phyloP scores from a whole-genome alignment of 2,888 invertebrate genomes.

The Rhamnusium bicolor region DNA sequence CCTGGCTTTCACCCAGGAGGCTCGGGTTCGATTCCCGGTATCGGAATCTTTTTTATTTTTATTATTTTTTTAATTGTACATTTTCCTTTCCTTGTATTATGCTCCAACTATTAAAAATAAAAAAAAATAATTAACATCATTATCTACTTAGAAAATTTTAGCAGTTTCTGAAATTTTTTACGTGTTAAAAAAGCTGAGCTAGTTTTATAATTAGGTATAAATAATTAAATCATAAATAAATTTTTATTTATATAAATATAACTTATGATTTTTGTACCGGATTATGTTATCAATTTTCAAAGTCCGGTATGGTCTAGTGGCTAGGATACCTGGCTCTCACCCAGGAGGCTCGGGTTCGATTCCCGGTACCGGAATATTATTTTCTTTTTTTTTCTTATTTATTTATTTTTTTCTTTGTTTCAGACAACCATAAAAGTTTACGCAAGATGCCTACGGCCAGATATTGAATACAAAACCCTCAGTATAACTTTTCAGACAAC shows the following conservation, averaged over 20 bases:
- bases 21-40: slow-evolving; percentile 78
- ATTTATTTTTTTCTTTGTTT: slow-evolving; percentile 63
- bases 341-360: slow-evolving; percentile 76
- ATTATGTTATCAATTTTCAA: neutral
- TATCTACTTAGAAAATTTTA: too few species aligned
- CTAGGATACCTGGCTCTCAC: slow-evolving; percentile 74
- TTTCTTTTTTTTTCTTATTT: slow-evolving; percentile 44
- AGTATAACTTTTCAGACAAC: slow-evolving; percentile 92
- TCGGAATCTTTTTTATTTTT: slow-evolving; percentile 66
- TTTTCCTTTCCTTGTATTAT: too few species aligned
- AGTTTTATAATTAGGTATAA: too few species aligned
- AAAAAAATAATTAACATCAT: too few species aligned
- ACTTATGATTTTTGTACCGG: neutral
- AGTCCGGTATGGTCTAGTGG: slow-evolving; percentile 64
- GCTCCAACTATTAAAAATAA: too few species aligned
- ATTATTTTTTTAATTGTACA: too few species aligned
- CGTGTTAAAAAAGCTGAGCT: too few species aligned
- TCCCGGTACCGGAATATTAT: slow-evolving; percentile 74
- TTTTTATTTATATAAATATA: too few species aligned
- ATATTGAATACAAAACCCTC: slow-evolving; percentile 96
- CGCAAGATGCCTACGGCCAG: slow-evolving; percentile 90
- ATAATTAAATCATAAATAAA: too few species aligned
- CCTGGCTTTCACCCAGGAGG: slow-evolving; percentile 78
- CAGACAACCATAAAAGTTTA: slow-evolving; percentile 95
- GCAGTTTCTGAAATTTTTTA: too few species aligned